Conservation (phyloP, 2,888 invertebrate species). For the Agonopterix arenella region DNA sequence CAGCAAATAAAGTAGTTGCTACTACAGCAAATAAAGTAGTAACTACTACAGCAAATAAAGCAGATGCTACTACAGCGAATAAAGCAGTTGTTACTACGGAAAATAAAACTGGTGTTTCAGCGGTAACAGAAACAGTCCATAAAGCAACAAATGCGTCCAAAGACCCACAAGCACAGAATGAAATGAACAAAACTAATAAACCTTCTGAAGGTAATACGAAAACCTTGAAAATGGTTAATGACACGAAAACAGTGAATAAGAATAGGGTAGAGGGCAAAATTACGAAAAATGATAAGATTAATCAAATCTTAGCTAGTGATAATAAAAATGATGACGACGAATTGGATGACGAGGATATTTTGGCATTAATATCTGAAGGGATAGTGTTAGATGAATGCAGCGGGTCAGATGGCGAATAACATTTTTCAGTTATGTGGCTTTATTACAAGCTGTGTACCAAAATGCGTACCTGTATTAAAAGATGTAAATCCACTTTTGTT, state of each 20-base stretch:
- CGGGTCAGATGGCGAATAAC: constrained; percentile 45
- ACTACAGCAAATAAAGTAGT: no score
- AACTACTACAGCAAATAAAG: no score
- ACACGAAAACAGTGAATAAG: neutral
- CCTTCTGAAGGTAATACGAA: neutral
- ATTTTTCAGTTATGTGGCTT: neutral
- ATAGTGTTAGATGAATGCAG: constrained; percentile 58
- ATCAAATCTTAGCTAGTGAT: neutral
- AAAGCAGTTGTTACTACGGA: no score
- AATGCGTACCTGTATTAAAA: no score
- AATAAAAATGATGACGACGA: constrained; percentile 27
- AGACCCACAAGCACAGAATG: no score
- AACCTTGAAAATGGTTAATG: neutral
- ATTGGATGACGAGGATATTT: constrained; percentile 50
- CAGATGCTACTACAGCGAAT: no score
- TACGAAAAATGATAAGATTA: neutral
- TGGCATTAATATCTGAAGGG: constrained; percentile 51
- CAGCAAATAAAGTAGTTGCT: no score
- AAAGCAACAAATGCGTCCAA: no score
- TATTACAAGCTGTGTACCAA: no score
- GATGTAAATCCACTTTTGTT: no score
- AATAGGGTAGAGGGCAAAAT: neutral
- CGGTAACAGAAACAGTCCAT: no score
- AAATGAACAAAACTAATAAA: neutral
- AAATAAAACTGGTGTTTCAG: no score